These are phyloP conservation scores for Campoletis raptor DNA, from an alignment of 2,888 invertebrate species.

Conservation along the genomic window DNA sequence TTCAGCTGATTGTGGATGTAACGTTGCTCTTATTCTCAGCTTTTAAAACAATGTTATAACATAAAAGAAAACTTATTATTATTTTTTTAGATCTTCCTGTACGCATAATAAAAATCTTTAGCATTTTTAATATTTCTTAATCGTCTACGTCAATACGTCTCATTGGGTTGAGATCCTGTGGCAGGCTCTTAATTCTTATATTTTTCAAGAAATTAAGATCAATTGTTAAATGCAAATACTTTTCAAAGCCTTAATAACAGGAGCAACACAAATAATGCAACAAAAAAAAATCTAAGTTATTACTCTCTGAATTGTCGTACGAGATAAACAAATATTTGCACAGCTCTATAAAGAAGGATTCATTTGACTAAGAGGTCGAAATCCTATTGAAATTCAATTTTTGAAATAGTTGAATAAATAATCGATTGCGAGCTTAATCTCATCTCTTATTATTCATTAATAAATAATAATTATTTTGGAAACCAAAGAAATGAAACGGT, in stretches of 20 bases:
- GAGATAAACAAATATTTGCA: not conserved
- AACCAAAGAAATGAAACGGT: too few relatives aligned
- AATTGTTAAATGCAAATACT: not conserved
- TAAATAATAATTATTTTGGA: too few relatives aligned
- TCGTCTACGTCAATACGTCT: not conserved
- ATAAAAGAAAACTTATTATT: not conserved
- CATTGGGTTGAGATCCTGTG: not conserved
- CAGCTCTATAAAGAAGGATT: not conserved
- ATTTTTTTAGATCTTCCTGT: not conserved
- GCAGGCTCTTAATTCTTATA: not conserved
- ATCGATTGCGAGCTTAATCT: too few relatives aligned
- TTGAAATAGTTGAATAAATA: too few relatives aligned
- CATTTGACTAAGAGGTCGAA: not conserved
- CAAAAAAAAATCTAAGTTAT: too few relatives aligned
- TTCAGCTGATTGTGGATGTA: slow-evolving; percentile 31
- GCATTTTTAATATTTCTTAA: not conserved
- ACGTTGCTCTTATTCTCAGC: slow-evolving; percentile 2
- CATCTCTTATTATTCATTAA: too few relatives aligned
- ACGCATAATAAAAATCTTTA: not conserved
- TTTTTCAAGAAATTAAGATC: not conserved
- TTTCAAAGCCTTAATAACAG: not conserved
- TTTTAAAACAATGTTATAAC: slow-evolving; percentile 3
- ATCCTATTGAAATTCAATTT: too few relatives aligned
- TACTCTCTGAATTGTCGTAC: too few relatives aligned
- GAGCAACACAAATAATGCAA: not conserved